Base-by-base conservation (phyloP, 64 coral and sea anemone species). In the Dendrophyllia cribrosa region DNA sequence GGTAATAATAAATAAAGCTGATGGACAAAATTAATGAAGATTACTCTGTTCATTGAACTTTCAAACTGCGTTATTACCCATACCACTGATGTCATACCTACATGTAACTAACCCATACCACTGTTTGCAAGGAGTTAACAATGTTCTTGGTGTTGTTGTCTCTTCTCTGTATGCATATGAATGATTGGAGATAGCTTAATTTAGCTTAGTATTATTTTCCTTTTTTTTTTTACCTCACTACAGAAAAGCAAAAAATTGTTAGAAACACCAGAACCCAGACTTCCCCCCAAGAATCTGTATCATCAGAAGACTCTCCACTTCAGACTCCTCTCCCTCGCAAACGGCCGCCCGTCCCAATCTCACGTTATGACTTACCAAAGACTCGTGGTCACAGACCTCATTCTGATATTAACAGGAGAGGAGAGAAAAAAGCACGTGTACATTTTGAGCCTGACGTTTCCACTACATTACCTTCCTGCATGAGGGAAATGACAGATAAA, bases 301-400 rank as follows among this genome's bases (percentile, higher is more conserved):
- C 75, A 11, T 90, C 81, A 10, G 65, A 77, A 34, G 93, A 93
- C 34, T 94, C 94, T 11, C 91, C 85, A 22, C 91, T 99, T 11
- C 94, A 99, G 87, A 99, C 97, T 19, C 97, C 97, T 56, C 94
- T 99, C 21, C 97, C 97, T 43, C 68, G 97, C 2, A 99, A 96
- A 79, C 67, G 78, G 4, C 94, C 91, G 2, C 97, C 97, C 1
- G 59, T 90, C 52, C 95, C 95, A 21, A 90, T 91, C 63, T 90
- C 91, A 6, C 78, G 72, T 50, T 61, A 94, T 50, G 69, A 72
- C 67, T 15, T 79, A 20, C 79, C 74, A 20, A 89, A 20, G 16
- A 93, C 87, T 26, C 58, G 74, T 44, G 9, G 63, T 51, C 67
- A 85, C 15, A 61, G 74, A 47, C 23, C 74, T 51, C 67, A 66